A percentile compares a stretch with the other conserved stretches of the same genome.
Conservation (phyloP, 2,113 vertebrate species). For the Sphyrna mokarran region DNA sequence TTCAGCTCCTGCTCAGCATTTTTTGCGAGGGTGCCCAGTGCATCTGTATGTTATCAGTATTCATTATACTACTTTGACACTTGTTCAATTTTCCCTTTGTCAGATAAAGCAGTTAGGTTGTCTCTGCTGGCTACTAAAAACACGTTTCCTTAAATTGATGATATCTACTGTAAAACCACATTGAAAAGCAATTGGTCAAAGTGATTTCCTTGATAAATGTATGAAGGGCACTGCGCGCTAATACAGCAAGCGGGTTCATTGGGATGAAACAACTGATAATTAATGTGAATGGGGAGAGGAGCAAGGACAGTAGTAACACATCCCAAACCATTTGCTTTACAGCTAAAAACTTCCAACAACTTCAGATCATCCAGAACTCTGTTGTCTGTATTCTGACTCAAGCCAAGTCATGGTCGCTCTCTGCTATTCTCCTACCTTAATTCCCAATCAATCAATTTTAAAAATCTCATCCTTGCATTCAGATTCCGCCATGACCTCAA, state of each 20-base stretch:
- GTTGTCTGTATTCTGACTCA: no score
- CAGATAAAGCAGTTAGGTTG: slow-evolving; percentile 67
- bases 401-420: no score
- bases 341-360: no score
- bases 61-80: slow-evolving; percentile 60
- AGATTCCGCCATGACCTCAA: no score
- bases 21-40: slow-evolving; percentile 48
- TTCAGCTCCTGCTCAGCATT: slow-evolving; percentile 54
- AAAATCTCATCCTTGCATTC: no score
- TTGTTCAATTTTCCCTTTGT: slow-evolving; percentile 60
- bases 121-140: slow-evolving; percentile 59
- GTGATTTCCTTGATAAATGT: slow-evolving; percentile 49
- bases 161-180: slow-evolving; percentile 55
- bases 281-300: not conserved
- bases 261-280: not conserved
- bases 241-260: not conserved
- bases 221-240: slow-evolving; percentile 38
- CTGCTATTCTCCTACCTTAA: no score
- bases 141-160: slow-evolving; percentile 60
- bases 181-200: slow-evolving; percentile 57
- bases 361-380: no score
- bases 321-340: no score
- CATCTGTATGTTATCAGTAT: slow-evolving; percentile 61
- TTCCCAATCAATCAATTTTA: no score
- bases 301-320: not conserved